Conservation (phyloP, 2,888 invertebrate genomes). For the Silvanus unidentatus region DNA sequence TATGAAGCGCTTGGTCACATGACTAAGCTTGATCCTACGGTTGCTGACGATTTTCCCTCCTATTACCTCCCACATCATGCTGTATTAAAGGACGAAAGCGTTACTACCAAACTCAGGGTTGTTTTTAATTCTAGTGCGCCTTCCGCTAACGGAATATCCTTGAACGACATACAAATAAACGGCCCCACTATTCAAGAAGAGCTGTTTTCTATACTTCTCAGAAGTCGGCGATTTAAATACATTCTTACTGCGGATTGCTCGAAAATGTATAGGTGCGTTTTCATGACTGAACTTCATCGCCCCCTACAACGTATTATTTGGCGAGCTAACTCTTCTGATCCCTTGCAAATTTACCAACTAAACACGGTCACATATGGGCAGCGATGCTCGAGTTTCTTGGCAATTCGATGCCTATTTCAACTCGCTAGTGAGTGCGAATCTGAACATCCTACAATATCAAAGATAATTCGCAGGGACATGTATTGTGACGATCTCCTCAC, state of each 20-base stretch:
- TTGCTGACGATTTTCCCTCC: not conserved
- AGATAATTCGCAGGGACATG: slow-evolving; percentile 6
- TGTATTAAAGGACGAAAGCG: slow-evolving; percentile 2
- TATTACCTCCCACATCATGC: slow-evolving; percentile 12
- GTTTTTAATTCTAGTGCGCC: slow-evolving; percentile 6
- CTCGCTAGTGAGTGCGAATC: slow-evolving; percentile 3
- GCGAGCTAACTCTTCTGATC: slow-evolving; percentile 5
- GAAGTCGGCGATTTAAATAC: slow-evolving; percentile 8
- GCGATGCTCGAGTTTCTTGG: slow-evolving; percentile 5
- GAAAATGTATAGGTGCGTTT: slow-evolving; percentile 12
- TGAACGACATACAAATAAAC: slow-evolving; percentile 8
- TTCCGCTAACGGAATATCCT: not conserved
- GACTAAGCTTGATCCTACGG: not conserved
- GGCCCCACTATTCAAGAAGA: slow-evolving; percentile 10
- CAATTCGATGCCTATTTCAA: slow-evolving; percentile 8
- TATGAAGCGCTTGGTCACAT: slow-evolving; percentile 7
- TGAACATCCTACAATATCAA: not conserved
- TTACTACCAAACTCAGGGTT: slow-evolving; percentile 7
- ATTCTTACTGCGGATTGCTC: slow-evolving; percentile 8
- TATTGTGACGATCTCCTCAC: slow-evolving; percentile 11
- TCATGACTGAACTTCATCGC: not conserved
- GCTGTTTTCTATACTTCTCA: slow-evolving; percentile 7
- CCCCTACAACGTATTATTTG: slow-evolving; percentile 10
- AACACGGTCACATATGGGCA: slow-evolving; percentile 9
- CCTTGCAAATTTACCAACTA: slow-evolving; percentile 2